phyloP scores from a whole-genome alignment of 2,888 invertebrate species.

The Perizoma flavofasciatum region DNA sequence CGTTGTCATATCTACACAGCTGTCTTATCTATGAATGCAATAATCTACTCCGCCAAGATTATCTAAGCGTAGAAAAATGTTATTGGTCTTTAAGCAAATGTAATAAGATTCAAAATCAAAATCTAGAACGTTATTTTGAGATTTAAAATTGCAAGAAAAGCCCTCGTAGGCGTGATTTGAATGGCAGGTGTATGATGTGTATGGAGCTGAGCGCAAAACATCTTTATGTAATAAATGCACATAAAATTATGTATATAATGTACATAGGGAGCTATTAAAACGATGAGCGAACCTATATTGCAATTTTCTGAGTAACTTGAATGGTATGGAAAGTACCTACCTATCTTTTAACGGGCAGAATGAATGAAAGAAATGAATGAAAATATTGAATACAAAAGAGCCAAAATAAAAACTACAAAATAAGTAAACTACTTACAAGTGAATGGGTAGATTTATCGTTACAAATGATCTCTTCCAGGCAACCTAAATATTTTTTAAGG shows the following conservation, averaged over 20 bases:
- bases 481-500: no score
- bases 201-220: constrained; percentile 48
- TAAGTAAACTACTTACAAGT: no score
- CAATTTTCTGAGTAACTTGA: no score
- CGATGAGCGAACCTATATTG: neutral
- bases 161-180: constrained; percentile 69
- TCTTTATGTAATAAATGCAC: constrained; percentile 53
- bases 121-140: neutral
- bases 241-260: constrained; percentile 30
- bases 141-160: constrained; percentile 29
- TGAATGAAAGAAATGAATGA: no score
- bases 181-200: constrained; percentile 66
- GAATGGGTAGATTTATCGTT: no score
- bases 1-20: constrained; percentile 16
- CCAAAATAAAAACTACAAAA: no score
- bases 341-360: no score
- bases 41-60: constrained; percentile 42
- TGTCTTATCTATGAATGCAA: constrained; percentile 45
- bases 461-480: no score
- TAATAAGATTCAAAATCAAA: constrained; percentile 21
- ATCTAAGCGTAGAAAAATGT: constrained; percentile 29
- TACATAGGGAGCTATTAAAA: constrained; percentile 11
- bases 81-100: constrained; percentile 32
- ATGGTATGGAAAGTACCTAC: no score
- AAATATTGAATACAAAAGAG: no score